phyloP scores from a whole-genome alignment of 1,140 invertebrate species.

The Drosophila novamexicana region DNA sequence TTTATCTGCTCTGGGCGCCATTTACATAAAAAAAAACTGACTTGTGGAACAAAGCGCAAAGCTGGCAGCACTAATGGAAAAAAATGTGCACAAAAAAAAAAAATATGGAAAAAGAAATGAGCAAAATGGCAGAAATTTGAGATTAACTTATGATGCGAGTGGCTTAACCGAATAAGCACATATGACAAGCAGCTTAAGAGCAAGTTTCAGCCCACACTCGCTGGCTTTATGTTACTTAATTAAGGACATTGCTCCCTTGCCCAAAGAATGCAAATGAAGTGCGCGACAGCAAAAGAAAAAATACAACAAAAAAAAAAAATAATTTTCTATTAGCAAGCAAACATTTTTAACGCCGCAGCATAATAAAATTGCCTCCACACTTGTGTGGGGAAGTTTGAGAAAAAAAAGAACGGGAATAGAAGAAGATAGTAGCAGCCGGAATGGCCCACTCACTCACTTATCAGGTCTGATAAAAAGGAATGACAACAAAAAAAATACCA shows the following conservation, averaged over 20 bases:
- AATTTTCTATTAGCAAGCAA: constrained; percentile 80
- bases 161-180: constrained; percentile 63
- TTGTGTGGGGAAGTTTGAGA: not conserved
- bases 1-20: constrained; percentile 66
- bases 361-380: constrained; percentile 69
- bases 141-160: constrained; percentile 71
- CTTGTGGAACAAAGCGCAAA: constrained; percentile 40
- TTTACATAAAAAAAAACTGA: constrained; percentile 73
- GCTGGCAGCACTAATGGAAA: constrained; percentile 19
- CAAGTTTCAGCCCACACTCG: not conserved
- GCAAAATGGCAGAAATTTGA: constrained; percentile 60
- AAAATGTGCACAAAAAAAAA: constrained; percentile 10
- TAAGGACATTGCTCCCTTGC: constrained; percentile 74
- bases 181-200: constrained; percentile 52
- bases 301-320: constrained; percentile 38
- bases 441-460: constrained; percentile 56
- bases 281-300: constrained; percentile 37
- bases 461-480: constrained; percentile 79
- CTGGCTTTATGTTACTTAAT: constrained; percentile 61
- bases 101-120: constrained; percentile 46
- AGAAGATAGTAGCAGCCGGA: constrained; percentile 37
- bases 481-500: constrained; percentile 63
- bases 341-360: constrained; percentile 74
- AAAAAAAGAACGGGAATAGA: not conserved
- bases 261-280: constrained; percentile 72